phyloP scores from a whole-genome alignment of 2,888 invertebrate species.

The Conistra vaccinii region DNA sequence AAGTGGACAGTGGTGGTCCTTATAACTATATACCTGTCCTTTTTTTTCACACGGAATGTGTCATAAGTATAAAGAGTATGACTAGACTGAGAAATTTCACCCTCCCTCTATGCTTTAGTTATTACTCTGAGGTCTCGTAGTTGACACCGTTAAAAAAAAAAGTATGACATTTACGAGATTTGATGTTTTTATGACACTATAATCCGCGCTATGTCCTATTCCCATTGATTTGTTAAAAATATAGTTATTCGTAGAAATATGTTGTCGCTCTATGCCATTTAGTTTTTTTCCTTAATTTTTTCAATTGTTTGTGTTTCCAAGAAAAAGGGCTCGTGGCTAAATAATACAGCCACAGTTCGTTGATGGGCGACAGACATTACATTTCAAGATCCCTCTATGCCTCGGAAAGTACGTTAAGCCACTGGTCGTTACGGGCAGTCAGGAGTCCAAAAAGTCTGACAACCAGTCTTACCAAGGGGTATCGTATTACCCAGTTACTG shows the following conservation, averaged over 20 bases:
- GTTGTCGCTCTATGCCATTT: not conserved
- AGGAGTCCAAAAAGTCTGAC: not conserved
- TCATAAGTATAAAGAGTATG: no score
- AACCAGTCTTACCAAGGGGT: not conserved
- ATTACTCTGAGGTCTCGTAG: no score
- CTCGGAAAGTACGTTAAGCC: not conserved
- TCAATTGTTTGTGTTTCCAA: not conserved
- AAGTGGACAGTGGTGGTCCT: no score
- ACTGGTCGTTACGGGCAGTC: not conserved
- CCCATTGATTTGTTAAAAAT: constrained; percentile 17
- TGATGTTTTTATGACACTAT: not conserved
- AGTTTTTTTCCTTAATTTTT: not conserved
- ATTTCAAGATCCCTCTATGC: not conserved
- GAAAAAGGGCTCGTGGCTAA: no score
- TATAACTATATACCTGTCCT: no score
- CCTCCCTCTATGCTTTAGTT: no score
- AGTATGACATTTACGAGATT: no score
- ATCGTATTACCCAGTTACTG: not conserved
- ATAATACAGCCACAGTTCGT: not conserved
- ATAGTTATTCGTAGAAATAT: constrained; percentile 3
- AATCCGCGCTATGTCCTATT: constrained; percentile 2
- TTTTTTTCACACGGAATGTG: no score
- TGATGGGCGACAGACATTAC: not conserved
- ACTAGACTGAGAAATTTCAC: no score
- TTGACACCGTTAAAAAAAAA: no score